Base-by-base conservation (phyloP, 2,888 invertebrate species). In the Thera obeliscata region DNA sequence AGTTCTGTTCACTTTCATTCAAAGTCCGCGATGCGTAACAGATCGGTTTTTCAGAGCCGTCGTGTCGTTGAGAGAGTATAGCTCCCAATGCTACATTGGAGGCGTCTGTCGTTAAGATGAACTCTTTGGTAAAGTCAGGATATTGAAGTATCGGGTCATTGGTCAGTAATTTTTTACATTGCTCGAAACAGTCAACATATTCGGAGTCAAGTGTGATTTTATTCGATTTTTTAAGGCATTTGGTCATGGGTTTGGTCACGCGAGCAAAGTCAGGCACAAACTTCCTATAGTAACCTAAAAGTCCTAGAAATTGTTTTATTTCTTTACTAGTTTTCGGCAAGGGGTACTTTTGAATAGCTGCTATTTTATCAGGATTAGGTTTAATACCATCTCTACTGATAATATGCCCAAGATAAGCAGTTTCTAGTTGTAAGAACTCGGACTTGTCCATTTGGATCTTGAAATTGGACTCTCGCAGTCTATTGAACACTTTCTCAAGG, bases 111-210 rank as follows among this genome's bases (percentile, higher is more conserved):
- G 76, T 76, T 1, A 79, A 56, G 3, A 73, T 66, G n/a, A 78
- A 74, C 1, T 38, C 74, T 66, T 78, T 77, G 0, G 56, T 57
- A 65, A 85, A 86, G 50, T 87, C 79, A 0, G 84, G 83, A 50
- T 81, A 85, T 64, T 78, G 74, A 1, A 87, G 66, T 0, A 87
- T 75, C 0, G 83, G 82, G n/a, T 76, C 75, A n/a, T 79, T 76
- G 2, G 64, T 71, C 48, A 76, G 49, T 9, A 76, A 50, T 3
- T 60, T 70, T 54, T 74, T 76, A 36, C 76, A 76, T 9, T 75
- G 48, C 33, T 75, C 69, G 43, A 78, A 78, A 36, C 71, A 67
- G n/a, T 75, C 67, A 36, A 71, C 55, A 11, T 78, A 81, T 6
- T 77, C 55, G n/a, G 64, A 6, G 46, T 63, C 64, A 65, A 73